Base-by-base conservation (phyloP, 1,140 invertebrate species). In the Dryas iulia region DNA sequence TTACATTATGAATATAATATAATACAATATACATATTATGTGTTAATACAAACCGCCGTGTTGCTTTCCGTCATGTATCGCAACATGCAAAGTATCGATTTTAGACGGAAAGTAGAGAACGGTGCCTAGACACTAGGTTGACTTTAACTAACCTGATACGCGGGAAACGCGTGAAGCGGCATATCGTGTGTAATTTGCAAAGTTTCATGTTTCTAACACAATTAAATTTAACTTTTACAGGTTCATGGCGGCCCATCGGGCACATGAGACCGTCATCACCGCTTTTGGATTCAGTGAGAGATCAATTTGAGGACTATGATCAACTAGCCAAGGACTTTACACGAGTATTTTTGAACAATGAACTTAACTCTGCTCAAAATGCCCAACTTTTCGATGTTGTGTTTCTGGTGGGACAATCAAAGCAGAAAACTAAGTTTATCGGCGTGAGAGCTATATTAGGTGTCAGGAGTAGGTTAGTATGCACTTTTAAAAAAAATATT, bases 251-350 rank as follows among this genome's bases (percentile, higher is more conserved):
- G 76, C 97, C 97, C 1, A 98, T 98, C 69, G 97, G 97, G 53
- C 97, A 98, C 88, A 97, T 98, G 97, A 92, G 97, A 82, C 97
- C 97, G 0, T 98, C 97, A 0, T 98, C 97, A 26, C 98, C 98
- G 1, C 92, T 98, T 24, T 93, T 98, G 69, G 98, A 98, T 85
- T 98, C 97, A 1, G 97, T 98, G 8, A 93, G 97, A 73, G 97
- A 98, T 90, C 95, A 97, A 79, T 98, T 98, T 83, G 97, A 98
- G 92, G 97, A 98, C 84, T 98, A 98, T 86, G 97, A 98, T 86
- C 96, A 97, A 85, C 90, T 98, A 57, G 97, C 97, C 0, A 98
- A 97, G 91, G 97, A 98, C 90, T 98, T 98, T 84, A 97, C 96
- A 0, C 93, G 94, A 82, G 96, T 96, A 70, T 98, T 98, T 90